Evolutionary conservation across 2,888 invertebrate species (phyloP).

Genomic region (Ellobium chinense): DNA sequence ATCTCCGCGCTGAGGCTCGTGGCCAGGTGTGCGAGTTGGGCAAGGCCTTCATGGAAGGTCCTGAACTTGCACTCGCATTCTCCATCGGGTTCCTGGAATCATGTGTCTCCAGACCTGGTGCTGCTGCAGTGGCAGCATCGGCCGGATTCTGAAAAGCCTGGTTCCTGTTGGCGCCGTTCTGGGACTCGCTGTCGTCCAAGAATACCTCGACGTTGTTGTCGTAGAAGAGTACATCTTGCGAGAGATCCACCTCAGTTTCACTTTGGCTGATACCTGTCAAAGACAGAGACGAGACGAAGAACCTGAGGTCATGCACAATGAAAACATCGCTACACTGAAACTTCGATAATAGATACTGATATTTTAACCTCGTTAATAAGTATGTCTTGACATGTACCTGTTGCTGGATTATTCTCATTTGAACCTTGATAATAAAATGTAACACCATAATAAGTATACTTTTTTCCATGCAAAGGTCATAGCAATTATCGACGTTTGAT

Average conservation of each 20-base stretch:
- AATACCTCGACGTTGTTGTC: conserved; percentile 5
- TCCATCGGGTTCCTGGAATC: too few relatives aligned
- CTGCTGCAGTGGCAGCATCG: neutral
- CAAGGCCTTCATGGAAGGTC: neutral
- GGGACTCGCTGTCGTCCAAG: neutral
- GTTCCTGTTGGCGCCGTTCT: neutral
- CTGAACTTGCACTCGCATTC: neutral
- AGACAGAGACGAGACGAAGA: neutral
- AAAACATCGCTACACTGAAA: neutral
- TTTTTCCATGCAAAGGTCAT: too few relatives aligned
- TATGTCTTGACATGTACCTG: too few relatives aligned
- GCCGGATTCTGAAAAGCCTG: neutral
- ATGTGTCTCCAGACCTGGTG: neutral
- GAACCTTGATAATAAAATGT: too few relatives aligned
- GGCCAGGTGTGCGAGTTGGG: conserved; percentile 33
- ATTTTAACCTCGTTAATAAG: too few relatives aligned
- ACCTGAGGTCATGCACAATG: neutral
- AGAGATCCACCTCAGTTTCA: neutral
- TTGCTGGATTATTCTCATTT: neutral
- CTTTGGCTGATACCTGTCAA: neutral
- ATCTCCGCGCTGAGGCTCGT: neutral
- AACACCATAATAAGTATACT: too few relatives aligned
- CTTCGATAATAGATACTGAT: neutral
- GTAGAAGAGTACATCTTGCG: neutral
- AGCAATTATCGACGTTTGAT: too few relatives aligned